A percentile compares a stretch with the other conserved stretches of the same genome.
phyloP scores from a whole-genome alignment of 2,888 invertebrate species.

The Melieria crassipennis region DNA sequence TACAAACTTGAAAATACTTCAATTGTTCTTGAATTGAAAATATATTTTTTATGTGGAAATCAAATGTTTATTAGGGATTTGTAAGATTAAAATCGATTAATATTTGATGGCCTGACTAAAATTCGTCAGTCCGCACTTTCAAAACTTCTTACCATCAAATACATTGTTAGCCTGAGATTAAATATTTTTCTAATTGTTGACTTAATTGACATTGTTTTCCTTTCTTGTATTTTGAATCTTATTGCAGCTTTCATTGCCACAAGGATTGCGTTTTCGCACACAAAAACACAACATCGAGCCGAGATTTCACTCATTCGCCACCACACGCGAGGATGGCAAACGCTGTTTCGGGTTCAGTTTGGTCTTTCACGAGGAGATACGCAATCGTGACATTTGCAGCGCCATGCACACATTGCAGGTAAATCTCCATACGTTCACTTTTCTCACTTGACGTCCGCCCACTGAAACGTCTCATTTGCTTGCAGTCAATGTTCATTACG shows the following conservation, averaged over 20 bases:
- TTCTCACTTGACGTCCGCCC: slow-evolving; percentile 4
- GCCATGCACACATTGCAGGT: slow-evolving; percentile 96
- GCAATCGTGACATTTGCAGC: slow-evolving; percentile 89
- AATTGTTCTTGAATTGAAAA: too few relatives aligned
- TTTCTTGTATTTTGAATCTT: background rate
- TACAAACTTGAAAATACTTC: too few relatives aligned
- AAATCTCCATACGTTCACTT: slow-evolving; percentile 43
- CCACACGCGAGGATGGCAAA: slow-evolving; percentile 96
- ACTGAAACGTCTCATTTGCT: slow-evolving; percentile 20
- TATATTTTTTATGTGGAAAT: too few relatives aligned
- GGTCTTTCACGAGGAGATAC: slow-evolving; percentile 96
- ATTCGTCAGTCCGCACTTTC: too few relatives aligned
- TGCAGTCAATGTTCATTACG: slow-evolving; percentile 87
- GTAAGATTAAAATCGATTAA: too few relatives aligned
- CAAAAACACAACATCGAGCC: slow-evolving; percentile 90
- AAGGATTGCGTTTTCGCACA: slow-evolving; percentile 93
- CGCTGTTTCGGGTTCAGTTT: slow-evolving; percentile 94
- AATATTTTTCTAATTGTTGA: too few relatives aligned
- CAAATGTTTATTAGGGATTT: too few relatives aligned
- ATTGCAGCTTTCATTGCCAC: slow-evolving; percentile 88
- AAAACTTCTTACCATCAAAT: too few relatives aligned
- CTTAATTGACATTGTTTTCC: too few relatives aligned
- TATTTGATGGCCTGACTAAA: too few relatives aligned
- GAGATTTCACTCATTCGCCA: slow-evolving; percentile 95
- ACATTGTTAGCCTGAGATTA: too few relatives aligned